Conservation (phyloP, 2,797 vertebrate species). For the Halcyon leucocephala region DNA sequence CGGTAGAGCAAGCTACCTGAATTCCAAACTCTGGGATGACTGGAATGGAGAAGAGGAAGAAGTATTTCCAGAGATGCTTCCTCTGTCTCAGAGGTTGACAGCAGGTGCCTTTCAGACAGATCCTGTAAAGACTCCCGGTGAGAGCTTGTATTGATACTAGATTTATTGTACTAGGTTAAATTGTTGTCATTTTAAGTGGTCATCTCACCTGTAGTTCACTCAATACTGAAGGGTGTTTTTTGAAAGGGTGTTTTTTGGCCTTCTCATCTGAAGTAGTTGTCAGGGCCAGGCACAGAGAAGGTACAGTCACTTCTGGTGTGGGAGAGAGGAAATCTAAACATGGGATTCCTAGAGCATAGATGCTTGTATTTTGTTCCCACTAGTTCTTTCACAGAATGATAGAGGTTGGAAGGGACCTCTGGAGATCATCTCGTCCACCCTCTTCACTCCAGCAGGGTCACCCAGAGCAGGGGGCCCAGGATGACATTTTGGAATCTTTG, state of each 20-base stretch:
- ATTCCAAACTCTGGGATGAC: slow-evolving; percentile 85
- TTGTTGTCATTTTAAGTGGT: background rate
- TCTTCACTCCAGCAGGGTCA: background rate
- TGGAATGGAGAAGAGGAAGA: slow-evolving; percentile 81
- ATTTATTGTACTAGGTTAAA: background rate
- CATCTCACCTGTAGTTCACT: background rate
- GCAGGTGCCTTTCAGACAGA: background rate
- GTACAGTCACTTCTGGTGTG: background rate
- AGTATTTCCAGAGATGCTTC: slow-evolving; percentile 67
- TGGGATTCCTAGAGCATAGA: background rate
- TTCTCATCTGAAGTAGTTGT: background rate
- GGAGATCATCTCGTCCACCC: background rate
- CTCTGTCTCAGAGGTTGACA: slow-evolving; percentile 76
- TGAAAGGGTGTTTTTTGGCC: background rate
- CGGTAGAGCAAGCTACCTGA: slow-evolving; percentile 75
- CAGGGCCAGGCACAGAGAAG: background rate
- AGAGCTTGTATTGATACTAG: background rate
- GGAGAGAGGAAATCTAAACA: background rate
- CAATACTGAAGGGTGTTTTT: background rate
- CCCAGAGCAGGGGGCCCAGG: background rate
- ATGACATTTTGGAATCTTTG: background rate
- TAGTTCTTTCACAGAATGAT: background rate
- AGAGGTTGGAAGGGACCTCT: background rate
- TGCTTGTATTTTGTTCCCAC: background rate
- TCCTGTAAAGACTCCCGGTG: slow-evolving; percentile 84